phyloP scores from a whole-genome alignment of 2,888 invertebrate genomes.

The Catocala fraxini region DNA sequence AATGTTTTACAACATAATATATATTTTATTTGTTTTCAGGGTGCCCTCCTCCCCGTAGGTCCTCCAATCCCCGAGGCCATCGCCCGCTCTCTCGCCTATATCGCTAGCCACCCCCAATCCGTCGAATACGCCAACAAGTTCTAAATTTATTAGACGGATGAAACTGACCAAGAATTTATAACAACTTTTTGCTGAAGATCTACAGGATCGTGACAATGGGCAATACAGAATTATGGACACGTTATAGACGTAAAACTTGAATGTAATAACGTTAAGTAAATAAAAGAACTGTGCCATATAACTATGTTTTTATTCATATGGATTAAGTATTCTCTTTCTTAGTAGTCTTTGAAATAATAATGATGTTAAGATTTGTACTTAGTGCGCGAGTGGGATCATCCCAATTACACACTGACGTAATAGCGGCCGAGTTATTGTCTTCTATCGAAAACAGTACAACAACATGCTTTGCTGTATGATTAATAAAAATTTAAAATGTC shows the following conservation, averaged over 20 bases:
- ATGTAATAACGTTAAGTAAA: slow-evolving; percentile 24
- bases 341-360: no score
- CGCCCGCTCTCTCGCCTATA: slow-evolving; percentile 65
- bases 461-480: no score
- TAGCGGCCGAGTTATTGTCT: no score
- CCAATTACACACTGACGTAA: no score
- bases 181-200: slow-evolving; percentile 17
- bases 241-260: slow-evolving; percentile 11
- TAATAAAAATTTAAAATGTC: no score
- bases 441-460: no score
- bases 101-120: slow-evolving; percentile 51
- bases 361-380: no score
- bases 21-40: slow-evolving; percentile 48
- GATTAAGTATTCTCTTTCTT: no score
- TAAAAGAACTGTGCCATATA: slow-evolving; percentile 37
- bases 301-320: slow-evolving; percentile 15
- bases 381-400: no score
- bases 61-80: slow-evolving; percentile 68
- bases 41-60: slow-evolving; percentile 60
- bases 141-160: slow-evolving; percentile 20
- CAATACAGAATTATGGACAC: slow-evolving; percentile 3
- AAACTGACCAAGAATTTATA: slow-evolving; percentile 13
- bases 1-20: not conserved
- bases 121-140: slow-evolving; percentile 17
- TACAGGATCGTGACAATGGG: slow-evolving; percentile 1